Evolutionary conservation across 2,888 invertebrate genomes (phyloP).

Genomic region (Apamea monoglypha): DNA sequence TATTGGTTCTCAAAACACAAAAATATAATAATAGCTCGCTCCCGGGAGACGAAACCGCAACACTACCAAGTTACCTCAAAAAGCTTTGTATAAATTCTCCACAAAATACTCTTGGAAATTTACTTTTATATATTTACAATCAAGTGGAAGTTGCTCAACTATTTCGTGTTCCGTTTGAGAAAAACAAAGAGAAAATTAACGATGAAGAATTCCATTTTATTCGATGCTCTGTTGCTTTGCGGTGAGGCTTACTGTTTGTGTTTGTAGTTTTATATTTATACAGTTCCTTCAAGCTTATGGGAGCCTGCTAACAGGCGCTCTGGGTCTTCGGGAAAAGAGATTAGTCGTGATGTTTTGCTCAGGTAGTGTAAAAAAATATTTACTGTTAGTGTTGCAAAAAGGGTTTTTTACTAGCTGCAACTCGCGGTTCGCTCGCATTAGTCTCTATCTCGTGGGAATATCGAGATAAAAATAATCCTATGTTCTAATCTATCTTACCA

Average conservation of each 20-base stretch:
- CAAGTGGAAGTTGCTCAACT: constrained; percentile 65
- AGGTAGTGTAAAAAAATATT: neutral
- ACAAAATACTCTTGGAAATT: constrained; percentile 62
- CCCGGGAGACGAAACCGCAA: constrained; percentile 51
- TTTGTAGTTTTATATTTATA: constrained; percentile 41
- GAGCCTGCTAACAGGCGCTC: constrained; percentile 19
- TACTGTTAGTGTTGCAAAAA: neutral
- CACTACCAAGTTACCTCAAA: constrained; percentile 48
- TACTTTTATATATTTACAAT: constrained; percentile 67
- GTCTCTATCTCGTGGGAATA: neutral
- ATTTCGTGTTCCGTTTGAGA: constrained; percentile 65
- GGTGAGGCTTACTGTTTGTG: constrained; percentile 34
- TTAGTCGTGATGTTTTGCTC: neutral
- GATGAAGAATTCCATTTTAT: constrained; percentile 59
- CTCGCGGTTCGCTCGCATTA: neutral
- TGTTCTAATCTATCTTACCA: neutral
- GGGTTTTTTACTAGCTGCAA: neutral
- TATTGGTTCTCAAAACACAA: constrained; percentile 33
- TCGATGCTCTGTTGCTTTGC: constrained; percentile 42
- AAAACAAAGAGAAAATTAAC: constrained; percentile 63
- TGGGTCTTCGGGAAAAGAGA: neutral
- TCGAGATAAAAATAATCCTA: neutral
- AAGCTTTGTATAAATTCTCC: constrained; percentile 66
- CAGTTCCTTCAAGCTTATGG: constrained; percentile 21
- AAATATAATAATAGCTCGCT: constrained; percentile 41